Base-by-base conservation (phyloP, 53 echinoderm and acorn worm genomes). In the Mesocentrotus franciscanus region DNA sequence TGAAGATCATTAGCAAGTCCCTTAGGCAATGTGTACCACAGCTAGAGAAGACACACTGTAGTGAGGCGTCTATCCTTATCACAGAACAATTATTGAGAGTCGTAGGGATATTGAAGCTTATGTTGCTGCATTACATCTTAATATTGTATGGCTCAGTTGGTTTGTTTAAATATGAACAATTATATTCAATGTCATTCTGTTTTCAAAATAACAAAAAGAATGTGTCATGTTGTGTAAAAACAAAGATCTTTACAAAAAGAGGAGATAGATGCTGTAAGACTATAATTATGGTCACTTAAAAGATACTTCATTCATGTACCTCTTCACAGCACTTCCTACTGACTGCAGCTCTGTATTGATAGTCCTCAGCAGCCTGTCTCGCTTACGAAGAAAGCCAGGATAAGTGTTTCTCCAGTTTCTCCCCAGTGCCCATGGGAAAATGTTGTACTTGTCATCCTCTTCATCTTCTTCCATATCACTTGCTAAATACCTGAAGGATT, bases 401-500 rank as follows among this genome's bases (percentile, higher is more conserved):
- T 97, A 99, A 62, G 96, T 99, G 92, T 98, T 96, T 70, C 98
- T 96, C 99, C 99, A 99, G 94, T 97, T 95, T 64, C 93, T 96
- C 61, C 99, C 99, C 15, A 99, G 96, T 26, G 99, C 98, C 99
- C 99, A 99, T 29, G 99, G 99, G 96, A 99, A 99, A 26, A 99
- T 98, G 90, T 99, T 98, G 96, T 99, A 99, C 94, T 99, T 99
- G 96, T 90, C 96, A 79, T 99, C 99, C 90, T 99, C 99, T 92
- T 99, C 99, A 97, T 99, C 99, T 84, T 99, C 99, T 90, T 99
- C 99, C 99, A 99, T 99, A 92, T 99, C 99, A 96, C 97, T 97
- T 16, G 99, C 99, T 84, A 99, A 96, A 87, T 99, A 99, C 85
- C 99, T 99, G 18, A 26, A 66, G 15, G 26, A 64, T 84, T 24